Evolutionary conservation across 2,888 invertebrate species (phyloP), one percentile per base, ranked within the genome.

Genomic region (Aphodius sticticus): DNA sequence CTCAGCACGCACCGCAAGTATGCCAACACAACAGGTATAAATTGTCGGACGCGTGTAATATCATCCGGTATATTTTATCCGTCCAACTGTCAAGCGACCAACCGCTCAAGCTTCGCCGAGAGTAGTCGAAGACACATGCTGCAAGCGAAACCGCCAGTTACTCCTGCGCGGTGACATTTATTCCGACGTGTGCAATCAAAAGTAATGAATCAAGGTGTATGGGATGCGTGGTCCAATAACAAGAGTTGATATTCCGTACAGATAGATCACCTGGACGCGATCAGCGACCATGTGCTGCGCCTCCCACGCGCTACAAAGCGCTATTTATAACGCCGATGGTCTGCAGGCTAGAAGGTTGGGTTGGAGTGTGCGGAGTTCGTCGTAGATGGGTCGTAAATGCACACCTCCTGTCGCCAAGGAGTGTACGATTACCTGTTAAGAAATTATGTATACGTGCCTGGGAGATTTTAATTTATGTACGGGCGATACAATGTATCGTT

Each of bases 191-290:
- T 9, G 12, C 12, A 9, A 53, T 53, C 53, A 12, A 53, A 9
- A 9, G 53, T 12, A 53, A 53, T 53, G 53, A 53, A 53, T 53
- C 53, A 53, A 9, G 9, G 53, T 53, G 53, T 12, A 53, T 1
- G 12, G 53, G 53, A 53, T 53, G 53, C 53, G 6, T 53, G 53
- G 53, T 53, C 53, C 53, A 53, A 53, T 53, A 53, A 53, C 53
- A 12, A 53, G 53, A 53, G 12, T 53, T 53, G 12, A 53, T 53
- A 53, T 53, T 53, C 53, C 7, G 53, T 53, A 53, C 53, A 12
- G 53, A 53, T 53, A 53, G 53, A 53, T 53, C 53, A 53, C 53
- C 53, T 53, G 53, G 53, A 53, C 53, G 53, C 53, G 53, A 53
- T 53, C 9, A 53, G 12, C 53, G 53, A 53, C 53, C 53, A 53